Evolutionary conservation across 2,888 invertebrate genomes (phyloP).

Genomic region (Andrena dorsata): DNA sequence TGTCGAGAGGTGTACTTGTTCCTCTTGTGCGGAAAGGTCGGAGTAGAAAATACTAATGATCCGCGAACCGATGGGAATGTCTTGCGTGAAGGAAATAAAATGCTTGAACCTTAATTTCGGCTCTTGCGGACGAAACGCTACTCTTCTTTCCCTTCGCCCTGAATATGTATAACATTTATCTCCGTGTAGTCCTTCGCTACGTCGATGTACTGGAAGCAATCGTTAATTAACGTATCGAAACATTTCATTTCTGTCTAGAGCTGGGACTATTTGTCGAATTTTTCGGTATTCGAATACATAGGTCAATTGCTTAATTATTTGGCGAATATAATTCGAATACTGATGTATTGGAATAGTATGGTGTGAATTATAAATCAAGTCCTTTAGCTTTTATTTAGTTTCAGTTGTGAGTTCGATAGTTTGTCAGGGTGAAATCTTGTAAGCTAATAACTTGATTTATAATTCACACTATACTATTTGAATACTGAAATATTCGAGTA

Average conservation of each 20-base stretch:
- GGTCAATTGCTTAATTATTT: too few species aligned
- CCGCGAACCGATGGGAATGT: conserved; percentile 38
- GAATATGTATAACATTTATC: conserved; percentile 57
- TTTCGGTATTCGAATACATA: too few species aligned
- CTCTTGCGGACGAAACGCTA: conserved; percentile 15
- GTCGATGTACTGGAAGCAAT: conserved; percentile 87
- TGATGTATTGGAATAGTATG: too few species aligned
- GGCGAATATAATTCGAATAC: too few species aligned
- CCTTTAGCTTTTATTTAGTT: too few species aligned
- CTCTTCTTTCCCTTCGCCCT: conserved; percentile 58
- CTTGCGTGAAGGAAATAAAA: conserved; percentile 40
- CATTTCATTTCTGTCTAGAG: background rate
- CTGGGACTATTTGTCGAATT: too few species aligned
- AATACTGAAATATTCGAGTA: too few species aligned
- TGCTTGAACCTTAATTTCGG: conserved; percentile 31
- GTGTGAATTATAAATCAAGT: too few species aligned
- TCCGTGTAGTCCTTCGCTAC: conserved; percentile 86
- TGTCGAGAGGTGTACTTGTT: conserved; percentile 22
- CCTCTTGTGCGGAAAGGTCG: conserved; percentile 8
- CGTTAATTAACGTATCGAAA: conserved; percentile 1
- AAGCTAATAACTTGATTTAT: too few species aligned
- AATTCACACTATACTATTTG: too few species aligned
- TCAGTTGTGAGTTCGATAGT: too few species aligned
- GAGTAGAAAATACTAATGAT: conserved; percentile 24
- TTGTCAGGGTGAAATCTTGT: too few species aligned